phyloP scores from a whole-genome alignment of 35 echinoderm and acorn worm species.

The Anneissia japonica region DNA sequence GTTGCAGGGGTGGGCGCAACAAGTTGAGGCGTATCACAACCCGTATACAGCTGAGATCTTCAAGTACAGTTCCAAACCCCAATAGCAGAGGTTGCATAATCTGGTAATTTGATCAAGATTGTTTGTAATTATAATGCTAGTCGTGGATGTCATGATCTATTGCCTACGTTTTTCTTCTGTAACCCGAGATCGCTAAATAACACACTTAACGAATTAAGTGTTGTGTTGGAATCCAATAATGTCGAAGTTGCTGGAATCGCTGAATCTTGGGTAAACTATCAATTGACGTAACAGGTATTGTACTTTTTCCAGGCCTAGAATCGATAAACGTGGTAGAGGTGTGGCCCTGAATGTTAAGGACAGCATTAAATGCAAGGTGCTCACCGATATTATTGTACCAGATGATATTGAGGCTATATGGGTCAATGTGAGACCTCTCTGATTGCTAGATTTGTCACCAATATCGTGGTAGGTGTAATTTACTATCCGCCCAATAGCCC shows the following conservation, averaged over 20 bases:
- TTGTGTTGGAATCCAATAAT: neutral
- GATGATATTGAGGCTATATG: constrained; percentile 16
- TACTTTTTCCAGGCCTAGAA: no score
- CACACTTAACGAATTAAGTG: neutral
- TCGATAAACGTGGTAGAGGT: neutral
- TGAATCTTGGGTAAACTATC: neutral
- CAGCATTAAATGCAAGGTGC: no score
- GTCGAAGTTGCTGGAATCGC: neutral
- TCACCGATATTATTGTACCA: no score
- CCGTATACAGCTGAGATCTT: no score
- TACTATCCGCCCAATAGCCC: constrained; percentile 16
- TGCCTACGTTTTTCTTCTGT: neutral
- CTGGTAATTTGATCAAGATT: no score
- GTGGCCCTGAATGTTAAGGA: neutral
- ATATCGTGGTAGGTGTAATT: constrained; percentile 11
- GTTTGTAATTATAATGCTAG: no score
- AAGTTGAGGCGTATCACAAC: no score
- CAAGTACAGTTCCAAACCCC: no score
- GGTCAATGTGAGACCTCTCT: constrained; percentile 6
- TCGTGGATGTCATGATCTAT: no score
- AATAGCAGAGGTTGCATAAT: no score
- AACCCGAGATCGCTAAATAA: neutral
- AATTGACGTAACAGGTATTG: neutral
- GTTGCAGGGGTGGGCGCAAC: no score
- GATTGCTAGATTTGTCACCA: neutral